Evolutionary conservation across 2,113 vertebrate genomes (phyloP).

Genomic region (Catharus fuscescens): DNA sequence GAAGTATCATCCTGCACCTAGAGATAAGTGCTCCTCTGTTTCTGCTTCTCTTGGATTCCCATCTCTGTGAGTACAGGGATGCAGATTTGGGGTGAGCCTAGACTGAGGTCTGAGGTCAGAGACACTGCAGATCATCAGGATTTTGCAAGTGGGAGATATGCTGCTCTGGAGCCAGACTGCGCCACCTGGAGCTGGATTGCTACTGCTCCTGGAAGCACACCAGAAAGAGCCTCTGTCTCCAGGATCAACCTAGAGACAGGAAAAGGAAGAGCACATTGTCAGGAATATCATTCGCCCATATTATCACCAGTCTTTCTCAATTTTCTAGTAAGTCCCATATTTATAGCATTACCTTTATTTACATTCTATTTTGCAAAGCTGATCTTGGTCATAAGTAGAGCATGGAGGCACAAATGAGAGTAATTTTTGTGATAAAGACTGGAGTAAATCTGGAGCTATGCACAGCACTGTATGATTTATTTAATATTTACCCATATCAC

Average conservation of each 20-base stretch:
- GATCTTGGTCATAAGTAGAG: neutral
- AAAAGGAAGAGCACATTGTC: neutral
- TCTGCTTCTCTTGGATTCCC: neutral
- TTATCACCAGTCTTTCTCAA: neutral
- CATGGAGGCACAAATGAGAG: neutral
- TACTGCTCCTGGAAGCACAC: neutral
- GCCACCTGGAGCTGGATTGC: neutral
- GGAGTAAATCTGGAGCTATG: neutral
- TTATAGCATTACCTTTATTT: neutral
- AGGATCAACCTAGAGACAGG: neutral
- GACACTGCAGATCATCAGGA: neutral
- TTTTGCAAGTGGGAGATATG: neutral
- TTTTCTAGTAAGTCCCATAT: neutral
- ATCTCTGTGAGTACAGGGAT: neutral
- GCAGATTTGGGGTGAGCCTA: neutral
- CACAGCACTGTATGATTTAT: neutral
- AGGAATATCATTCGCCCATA: neutral
- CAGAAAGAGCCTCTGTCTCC: neutral
- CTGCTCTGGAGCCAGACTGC: neutral
- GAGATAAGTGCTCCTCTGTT: neutral
- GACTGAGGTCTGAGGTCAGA: neutral
- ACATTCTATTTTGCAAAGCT: neutral
- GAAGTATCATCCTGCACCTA: neutral
- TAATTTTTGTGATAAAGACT: neutral
- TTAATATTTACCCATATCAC: neutral